These are phyloP conservation scores for Scolopax bukidnonensis DNA, from an alignment of 2,797 vertebrate genomes.

Conservation along the genomic window DNA sequence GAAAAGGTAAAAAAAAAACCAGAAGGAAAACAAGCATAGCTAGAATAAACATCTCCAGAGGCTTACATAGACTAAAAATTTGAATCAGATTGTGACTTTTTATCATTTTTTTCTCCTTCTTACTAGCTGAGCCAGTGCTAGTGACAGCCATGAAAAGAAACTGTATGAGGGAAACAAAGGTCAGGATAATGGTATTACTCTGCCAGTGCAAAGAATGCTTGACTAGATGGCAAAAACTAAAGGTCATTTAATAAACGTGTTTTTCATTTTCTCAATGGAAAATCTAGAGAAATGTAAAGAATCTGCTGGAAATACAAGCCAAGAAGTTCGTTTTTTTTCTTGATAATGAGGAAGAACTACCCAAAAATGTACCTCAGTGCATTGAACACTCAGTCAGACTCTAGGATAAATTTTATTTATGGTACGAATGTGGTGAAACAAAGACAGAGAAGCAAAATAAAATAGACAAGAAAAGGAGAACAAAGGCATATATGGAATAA, in stretches of 20 bases:
- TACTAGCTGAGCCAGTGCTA: not conserved
- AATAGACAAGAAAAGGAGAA: not conserved
- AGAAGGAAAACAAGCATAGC: not conserved
- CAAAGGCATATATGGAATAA: not conserved
- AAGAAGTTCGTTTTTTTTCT: not conserved
- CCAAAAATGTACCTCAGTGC: not conserved
- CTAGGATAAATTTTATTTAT: not conserved
- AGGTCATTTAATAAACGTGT: conserved; percentile 48
- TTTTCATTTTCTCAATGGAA: conserved; percentile 55
- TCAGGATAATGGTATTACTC: conserved; percentile 48
- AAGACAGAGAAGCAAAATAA: not conserved
- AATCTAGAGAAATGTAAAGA: not conserved
- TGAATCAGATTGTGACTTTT: not conserved
- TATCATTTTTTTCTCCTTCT: not conserved
- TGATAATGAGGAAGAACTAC: not conserved
- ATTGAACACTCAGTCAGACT: not conserved
- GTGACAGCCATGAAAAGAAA: conserved; percentile 46
- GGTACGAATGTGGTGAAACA: not conserved
- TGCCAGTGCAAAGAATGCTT: not conserved
- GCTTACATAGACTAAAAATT: not conserved
- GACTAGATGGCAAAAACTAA: conserved; percentile 40
- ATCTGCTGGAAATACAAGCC: not conserved
- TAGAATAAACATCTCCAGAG: not conserved
- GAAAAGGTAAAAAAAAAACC: not conserved
- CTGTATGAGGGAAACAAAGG: conserved; percentile 35